Percentiles rank a stretch among this genome's conserved stretches.
Evolutionary conservation across 2,113 vertebrate species (phyloP).

Genomic region (Physeter macrocephalus): DNA sequence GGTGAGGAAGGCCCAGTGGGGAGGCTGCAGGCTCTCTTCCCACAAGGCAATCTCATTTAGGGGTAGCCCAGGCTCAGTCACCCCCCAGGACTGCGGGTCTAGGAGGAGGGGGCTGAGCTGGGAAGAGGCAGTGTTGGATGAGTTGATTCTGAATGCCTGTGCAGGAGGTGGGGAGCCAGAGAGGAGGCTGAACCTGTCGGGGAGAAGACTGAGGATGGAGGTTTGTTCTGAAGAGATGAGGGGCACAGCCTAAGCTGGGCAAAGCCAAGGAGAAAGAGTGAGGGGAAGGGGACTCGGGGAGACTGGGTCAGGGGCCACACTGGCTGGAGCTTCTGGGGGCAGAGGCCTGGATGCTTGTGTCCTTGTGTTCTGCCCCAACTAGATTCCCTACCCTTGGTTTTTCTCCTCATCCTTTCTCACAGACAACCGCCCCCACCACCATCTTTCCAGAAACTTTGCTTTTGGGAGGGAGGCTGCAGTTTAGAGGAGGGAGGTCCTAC

Average conservation of each 20-base stretch:
- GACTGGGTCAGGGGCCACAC: background rate
- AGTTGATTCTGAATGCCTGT: background rate
- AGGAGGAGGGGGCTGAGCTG: background rate
- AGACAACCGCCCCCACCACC: background rate
- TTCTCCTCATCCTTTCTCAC: background rate
- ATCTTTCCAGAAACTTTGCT: background rate
- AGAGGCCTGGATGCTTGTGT: background rate
- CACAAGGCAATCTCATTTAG: background rate
- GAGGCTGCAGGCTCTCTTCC: background rate
- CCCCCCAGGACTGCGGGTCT: background rate
- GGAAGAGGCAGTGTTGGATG: background rate
- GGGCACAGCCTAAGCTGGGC: background rate
- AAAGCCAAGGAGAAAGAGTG: background rate
- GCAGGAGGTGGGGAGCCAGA: background rate
- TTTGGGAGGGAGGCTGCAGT: too few species aligned
- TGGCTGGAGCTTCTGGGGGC: background rate
- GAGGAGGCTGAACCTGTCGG: background rate
- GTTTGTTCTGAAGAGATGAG: background rate
- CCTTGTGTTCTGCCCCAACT: background rate
- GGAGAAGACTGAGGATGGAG: background rate
- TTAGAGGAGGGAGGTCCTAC: background rate
- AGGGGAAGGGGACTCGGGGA: background rate
- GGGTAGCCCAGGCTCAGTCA: background rate
- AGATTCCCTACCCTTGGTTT: background rate
- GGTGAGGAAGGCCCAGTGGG: background rate